Evolutionary conservation across 2,888 invertebrate genomes (phyloP).

Genomic region (Papilio demoleus): DNA sequence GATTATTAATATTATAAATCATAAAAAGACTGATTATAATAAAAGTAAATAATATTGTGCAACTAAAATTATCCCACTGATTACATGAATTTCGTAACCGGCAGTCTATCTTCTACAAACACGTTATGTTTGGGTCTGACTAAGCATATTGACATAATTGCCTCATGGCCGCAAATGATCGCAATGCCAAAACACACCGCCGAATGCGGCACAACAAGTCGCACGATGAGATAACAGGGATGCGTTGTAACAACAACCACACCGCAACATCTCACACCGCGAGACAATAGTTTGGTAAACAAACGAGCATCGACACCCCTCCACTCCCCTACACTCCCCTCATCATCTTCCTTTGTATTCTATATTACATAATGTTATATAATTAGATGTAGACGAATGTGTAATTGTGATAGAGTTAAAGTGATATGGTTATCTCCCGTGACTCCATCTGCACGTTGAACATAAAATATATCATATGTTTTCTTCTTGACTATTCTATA

Average conservation of each 20-base stretch:
- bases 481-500: no score
- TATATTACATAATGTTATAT: constrained; percentile 26
- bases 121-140: constrained; percentile 42
- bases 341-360: constrained; percentile 19
- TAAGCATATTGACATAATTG: constrained; percentile 67
- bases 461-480: no score
- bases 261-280: constrained; percentile 18
- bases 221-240: constrained; percentile 39
- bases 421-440: background rate
- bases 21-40: background rate
- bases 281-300: constrained; percentile 40
- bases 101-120: constrained; percentile 42
- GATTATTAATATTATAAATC: no score
- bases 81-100: constrained; percentile 10
- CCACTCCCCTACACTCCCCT: background rate
- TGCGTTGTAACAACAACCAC: constrained; percentile 36
- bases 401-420: constrained; percentile 35
- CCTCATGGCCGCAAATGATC: constrained; percentile 49
- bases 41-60: background rate
- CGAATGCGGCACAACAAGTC: constrained; percentile 61
- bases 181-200: constrained; percentile 66
- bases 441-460: no score
- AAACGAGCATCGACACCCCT: background rate
- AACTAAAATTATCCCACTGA: background rate
- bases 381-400: constrained; percentile 33